Evolutionary conservation across 2,113 vertebrate genomes (phyloP).

Genomic region (Mixornis gularis): DNA sequence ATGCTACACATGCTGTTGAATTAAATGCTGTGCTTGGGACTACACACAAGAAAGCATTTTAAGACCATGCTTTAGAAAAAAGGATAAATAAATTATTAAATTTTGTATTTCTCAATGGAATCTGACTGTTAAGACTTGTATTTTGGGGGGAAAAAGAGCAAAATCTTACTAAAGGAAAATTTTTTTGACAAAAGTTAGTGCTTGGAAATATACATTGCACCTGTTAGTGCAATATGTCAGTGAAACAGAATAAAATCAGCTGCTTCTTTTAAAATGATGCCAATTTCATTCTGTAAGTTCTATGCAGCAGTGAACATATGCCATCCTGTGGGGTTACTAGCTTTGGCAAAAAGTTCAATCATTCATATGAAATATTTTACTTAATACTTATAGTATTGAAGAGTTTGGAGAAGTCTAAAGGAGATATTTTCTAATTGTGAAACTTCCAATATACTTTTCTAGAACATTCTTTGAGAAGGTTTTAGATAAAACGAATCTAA

Average conservation of each 20-base stretch:
- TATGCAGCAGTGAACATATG: neutral
- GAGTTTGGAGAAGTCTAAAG: neutral
- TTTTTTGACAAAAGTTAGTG: neutral
- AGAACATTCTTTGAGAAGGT: neutral
- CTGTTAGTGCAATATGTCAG: neutral
- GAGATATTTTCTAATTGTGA: neutral
- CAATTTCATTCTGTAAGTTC: neutral
- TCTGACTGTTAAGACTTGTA: neutral
- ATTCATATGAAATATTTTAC: neutral
- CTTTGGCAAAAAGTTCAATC: neutral
- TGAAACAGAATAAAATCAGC: neutral
- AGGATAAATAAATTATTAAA: neutral
- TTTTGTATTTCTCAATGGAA: neutral
- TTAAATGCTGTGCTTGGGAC: neutral
- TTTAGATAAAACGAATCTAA: neutral
- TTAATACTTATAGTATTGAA: neutral
- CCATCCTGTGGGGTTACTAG: neutral
- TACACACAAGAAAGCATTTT: neutral
- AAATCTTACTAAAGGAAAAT: neutral
- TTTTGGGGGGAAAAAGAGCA: neutral
- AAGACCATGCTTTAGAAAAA: neutral
- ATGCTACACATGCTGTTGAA: fast-evolving
- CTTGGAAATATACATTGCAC: neutral
- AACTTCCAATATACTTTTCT: neutral
- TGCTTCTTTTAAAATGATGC: neutral